Base-by-base conservation (phyloP, 2,113 vertebrate genomes). In the Lophotis ruficrista region DNA sequence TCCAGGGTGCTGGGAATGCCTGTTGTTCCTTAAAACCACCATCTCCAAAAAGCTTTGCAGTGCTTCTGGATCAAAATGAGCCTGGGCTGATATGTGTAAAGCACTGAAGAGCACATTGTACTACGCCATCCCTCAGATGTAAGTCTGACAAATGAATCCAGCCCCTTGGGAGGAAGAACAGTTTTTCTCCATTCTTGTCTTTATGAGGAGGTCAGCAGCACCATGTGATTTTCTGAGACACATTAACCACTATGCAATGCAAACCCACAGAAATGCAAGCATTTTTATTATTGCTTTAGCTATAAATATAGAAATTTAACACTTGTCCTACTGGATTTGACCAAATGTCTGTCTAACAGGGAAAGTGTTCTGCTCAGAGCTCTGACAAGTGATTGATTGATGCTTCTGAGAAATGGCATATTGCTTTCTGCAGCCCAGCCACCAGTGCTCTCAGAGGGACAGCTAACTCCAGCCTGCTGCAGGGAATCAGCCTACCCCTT, bases 261-360 rank as follows among this genome's bases (percentile, higher is more conserved):
- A 96, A 94, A 48, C n/a, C 80, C 81, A 69, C 37, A 38, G 72
- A 83, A 84, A 87, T 45, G 51, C n/a, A 79, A 90, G 56, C 27
- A 10, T 50, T 76, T 92, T 78, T 75, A 51, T 54, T 77, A 72
- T 18, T 64, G 69, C 11, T 78, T 93, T 56, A 70, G 51, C 38
- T 71, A 31, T 24, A 79, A 93, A 82, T 85, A 78, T 2, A 96
- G 77, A 24, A 84, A 96, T 75, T 91, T 83, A 96, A 89, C 85
- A 85, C 65, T 84, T 61, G 31, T 75, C 69, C 69, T 53, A 64
- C 64, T 76, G 57, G 41, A 89, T 72, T 78, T 93, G 66, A 35
- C 31, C 37, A 70, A 12, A 0, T 60, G 57, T 5, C n/a, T 27
- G 30, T 69, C 48, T 76, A 18, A 1, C 33, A 81, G 57, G 90